Evolutionary conservation across 2,888 invertebrate species (phyloP), one percentile per base, ranked within the genome.

Genomic region (Zelleria hepariella): DNA sequence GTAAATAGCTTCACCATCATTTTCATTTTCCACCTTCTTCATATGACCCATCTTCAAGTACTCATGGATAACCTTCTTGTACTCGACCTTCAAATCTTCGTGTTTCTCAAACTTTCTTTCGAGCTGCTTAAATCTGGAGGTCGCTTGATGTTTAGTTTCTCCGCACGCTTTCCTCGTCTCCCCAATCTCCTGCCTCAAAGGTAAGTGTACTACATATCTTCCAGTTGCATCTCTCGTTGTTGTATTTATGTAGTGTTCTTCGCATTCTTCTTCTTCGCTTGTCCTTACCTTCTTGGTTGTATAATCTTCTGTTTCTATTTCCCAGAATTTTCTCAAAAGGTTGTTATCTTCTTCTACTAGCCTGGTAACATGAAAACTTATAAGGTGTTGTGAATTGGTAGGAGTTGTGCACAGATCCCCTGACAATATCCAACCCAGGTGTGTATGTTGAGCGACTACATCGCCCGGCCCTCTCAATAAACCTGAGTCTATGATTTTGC

Each of bases 401-500:
- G 4, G 2, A 4, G 5, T 21, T 52, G 20, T 52, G 6, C 7
- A 6, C 7, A 5, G 6, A 6, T 7, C 23, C 23, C 64, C 64
- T 32, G 61, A 63, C 4, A 63, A 27, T 51, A 63, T 61, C 61
- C 61, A 63, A 8, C 63, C 61, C 18, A 66, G 61, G 55, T 55
- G 23, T 58, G 64, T 65, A 18, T 63, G 62, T 53, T 65, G 66
- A 57, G 62, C 66, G 15, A 66, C 60, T 53, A 64, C 18, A 18
- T 63, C 62, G 6, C 59, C 61, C 15, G 60, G 32, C 47, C 59
- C 32, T 56, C 61, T 65, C 8, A 64, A 15, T 27, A 67, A 58
- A n/a, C 65, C 66, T 5, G 59, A 62, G 57, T 65, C 62, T 49
- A 67, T 62, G 15, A 68, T 66, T 51, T 65, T 61, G 15, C 63